Base-by-base conservation (phyloP, 2,113 vertebrate genomes). In the Centropus unirufus region DNA sequence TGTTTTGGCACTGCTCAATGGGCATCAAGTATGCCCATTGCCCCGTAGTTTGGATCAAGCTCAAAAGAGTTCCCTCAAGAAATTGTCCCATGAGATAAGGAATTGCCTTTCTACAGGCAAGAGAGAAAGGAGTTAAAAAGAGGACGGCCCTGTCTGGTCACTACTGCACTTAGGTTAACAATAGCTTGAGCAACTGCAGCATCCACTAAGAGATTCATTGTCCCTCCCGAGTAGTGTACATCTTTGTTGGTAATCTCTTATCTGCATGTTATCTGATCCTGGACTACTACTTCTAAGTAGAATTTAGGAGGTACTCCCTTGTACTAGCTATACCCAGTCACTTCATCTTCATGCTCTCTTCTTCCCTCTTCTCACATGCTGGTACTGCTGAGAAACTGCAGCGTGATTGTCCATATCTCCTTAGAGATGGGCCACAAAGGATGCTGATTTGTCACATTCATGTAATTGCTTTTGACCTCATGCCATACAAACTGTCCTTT, bases 361-460 rank as follows among this genome's bases (percentile, higher is more conserved):
- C 29, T 68, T 85, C 46, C 40, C 21, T 29, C 57, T 55, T 44
- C 86, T 81, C 73, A 20, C 18, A 67, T 88, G 54, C 39, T 55
- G 39, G 23, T 46, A 59, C 22, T 46, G 44, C 73, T 82, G 81
- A 58, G 44, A 40, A 81, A 68, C 42, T 47, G 68, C 39, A 67
- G 87, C 62, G 11, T 1, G 0, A 16, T 27, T 68, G 44, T 30
- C 72, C 12, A 0, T 24, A 5, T n/a, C 57, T 39, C 52, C 57
- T 77, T 68, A 52, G 32, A 67, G 34, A 61, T 8, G 58, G 54
- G 34, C 63, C 74, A n/a, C 47, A 74, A 74, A 70, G 47, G 40
- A 61, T 86, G 44, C 23, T 86, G 88, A 46, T 52, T 90, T 72
- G 86, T 40, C 63, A 74, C 6, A 3, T 29, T 89, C 76, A 64